Percentiles rank a stretch among this genome's conserved stretches.
phyloP scores from a whole-genome alignment of 2,113 vertebrate genomes.

The Tachuris rubrigastra region DNA sequence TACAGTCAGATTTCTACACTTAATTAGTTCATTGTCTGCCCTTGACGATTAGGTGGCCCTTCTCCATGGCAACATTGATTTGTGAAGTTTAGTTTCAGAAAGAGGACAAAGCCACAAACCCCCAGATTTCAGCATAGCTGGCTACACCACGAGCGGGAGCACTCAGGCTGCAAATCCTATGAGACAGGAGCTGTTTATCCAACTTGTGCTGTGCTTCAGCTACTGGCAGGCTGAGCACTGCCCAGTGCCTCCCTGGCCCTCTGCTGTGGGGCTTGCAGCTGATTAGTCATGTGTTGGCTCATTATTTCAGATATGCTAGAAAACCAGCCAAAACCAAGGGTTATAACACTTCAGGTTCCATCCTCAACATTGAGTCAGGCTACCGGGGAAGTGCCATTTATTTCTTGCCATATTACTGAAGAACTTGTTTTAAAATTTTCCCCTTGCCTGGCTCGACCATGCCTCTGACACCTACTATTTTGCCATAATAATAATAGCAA shows the following conservation, averaged over 20 bases:
- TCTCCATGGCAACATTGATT: slow-evolving; percentile 53
- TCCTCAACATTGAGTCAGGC: background rate
- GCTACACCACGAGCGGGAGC: background rate
- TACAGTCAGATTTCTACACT: slow-evolving; percentile 2
- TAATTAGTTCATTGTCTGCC: slow-evolving; percentile 19
- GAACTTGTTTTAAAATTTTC: background rate
- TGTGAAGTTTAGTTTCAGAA: background rate
- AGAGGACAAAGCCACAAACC: background rate
- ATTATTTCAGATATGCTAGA: background rate
- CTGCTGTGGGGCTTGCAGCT: background rate
- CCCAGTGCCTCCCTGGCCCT: background rate
- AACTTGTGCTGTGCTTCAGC: background rate
- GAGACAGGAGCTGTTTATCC: background rate
- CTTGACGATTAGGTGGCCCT: background rate
- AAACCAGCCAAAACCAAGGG: background rate
- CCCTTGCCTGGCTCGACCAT: background rate
- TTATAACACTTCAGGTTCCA: background rate
- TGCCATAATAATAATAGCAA: background rate
- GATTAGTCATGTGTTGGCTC: background rate
- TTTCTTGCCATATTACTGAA: background rate
- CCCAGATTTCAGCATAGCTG: background rate
- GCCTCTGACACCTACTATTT: background rate
- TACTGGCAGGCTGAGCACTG: background rate
- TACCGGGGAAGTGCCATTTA: background rate
- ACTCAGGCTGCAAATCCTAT: background rate